These are phyloP conservation scores for Calycopis cecrops DNA, from an alignment of 1,140 invertebrate genomes.

Conservation along the genomic window DNA sequence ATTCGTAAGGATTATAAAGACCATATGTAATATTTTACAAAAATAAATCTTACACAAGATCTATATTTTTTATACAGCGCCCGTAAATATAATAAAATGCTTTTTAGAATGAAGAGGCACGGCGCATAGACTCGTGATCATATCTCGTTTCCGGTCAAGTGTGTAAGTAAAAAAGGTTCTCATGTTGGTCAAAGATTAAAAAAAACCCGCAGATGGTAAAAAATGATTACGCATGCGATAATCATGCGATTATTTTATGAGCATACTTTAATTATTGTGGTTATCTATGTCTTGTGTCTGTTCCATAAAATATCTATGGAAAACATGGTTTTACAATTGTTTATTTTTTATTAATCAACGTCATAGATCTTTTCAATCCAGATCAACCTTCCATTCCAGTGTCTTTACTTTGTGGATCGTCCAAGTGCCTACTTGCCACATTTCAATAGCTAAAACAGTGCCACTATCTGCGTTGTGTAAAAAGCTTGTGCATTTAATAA, in stretches of 20 bases:
- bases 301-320: no score
- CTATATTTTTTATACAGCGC: slow-evolving; percentile 1
- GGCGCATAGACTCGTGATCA: slow-evolving; percentile 52
- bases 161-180: slow-evolving; percentile 51
- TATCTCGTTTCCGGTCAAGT: slow-evolving; percentile 65
- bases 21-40: slow-evolving; percentile 2
- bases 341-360: no score
- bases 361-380: no score
- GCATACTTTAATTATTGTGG: background rate
- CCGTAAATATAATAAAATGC: slow-evolving; percentile 31
- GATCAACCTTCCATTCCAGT: no score
- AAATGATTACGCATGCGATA: slow-evolving; percentile 7
- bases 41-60: background rate
- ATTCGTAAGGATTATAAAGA: no score
- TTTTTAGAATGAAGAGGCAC: slow-evolving; percentile 39
- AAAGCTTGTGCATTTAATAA: no score
- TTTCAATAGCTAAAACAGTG: no score
- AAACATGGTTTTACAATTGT: no score
- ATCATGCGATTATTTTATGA: slow-evolving; percentile 2
- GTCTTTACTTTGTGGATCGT: no score
- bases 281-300: no score
- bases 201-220: slow-evolving; percentile 19
- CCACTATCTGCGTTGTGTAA: no score
- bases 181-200: slow-evolving; percentile 42
- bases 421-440: no score